Evolutionary conservation across 2,113 vertebrate species (phyloP).

Genomic region (Apteryx mantelli): DNA sequence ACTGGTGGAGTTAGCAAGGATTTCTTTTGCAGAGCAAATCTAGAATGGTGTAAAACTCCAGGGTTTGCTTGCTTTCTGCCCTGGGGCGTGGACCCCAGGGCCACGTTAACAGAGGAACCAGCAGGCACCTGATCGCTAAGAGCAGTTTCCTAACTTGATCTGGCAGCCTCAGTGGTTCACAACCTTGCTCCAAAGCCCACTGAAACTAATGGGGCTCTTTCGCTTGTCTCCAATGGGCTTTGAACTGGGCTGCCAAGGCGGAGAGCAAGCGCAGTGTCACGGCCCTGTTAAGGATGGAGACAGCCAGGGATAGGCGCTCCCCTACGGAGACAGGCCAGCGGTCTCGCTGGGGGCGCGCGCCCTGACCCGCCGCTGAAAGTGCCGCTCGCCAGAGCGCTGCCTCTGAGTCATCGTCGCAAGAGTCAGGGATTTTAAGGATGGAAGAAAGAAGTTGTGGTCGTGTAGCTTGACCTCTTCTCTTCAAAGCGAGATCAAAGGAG

Average conservation of each 20-base stretch:
- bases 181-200: fast-evolving
- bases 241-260: background rate
- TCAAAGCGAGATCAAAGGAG: conserved; percentile 51
- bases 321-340: background rate
- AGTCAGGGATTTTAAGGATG: background rate
- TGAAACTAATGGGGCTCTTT: background rate
- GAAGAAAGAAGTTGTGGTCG: background rate
- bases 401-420: fast-evolving
- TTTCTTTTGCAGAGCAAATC: background rate
- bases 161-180: background rate
- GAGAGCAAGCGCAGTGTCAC: background rate
- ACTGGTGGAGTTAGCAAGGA: background rate
- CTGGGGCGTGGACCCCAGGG: fast-evolving
- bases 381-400: fast-evolving
- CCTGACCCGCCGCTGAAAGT: background rate
- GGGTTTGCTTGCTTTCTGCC: background rate
- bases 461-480: conserved; percentile 52
- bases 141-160: background rate
- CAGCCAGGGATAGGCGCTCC: background rate
- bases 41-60: background rate
- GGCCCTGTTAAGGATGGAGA: background rate
- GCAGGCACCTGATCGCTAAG: background rate
- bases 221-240: background rate
- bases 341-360: fast-evolving
- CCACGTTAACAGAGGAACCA: fast-evolving